Evolutionary conservation across 2,888 invertebrate genomes (phyloP).

Genomic region (Napeogenes sylphis): DNA sequence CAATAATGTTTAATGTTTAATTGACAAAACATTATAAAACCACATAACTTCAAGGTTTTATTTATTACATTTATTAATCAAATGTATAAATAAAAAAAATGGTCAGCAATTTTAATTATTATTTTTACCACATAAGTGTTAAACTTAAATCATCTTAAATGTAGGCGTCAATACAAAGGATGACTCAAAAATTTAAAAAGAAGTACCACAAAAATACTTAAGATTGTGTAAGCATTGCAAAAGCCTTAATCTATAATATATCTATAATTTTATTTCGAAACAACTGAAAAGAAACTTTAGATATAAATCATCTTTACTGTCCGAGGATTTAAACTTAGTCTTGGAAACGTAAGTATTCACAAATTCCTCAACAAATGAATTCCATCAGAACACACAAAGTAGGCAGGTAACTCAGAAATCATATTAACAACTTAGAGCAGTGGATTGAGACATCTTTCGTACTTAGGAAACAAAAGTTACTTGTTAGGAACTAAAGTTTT

Average conservation of each 20-base stretch:
- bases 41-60: too few species aligned
- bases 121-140: too few species aligned
- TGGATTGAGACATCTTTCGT: background rate
- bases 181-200: too few species aligned
- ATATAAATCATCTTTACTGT: background rate
- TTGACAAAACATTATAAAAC: too few species aligned
- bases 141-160: too few species aligned
- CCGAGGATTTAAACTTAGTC: conserved; percentile 3
- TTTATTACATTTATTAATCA: too few species aligned
- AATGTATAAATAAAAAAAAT: too few species aligned
- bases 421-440: background rate
- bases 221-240: too few species aligned
- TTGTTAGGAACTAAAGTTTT: conserved; percentile 1
- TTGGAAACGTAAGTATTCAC: background rate
- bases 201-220: too few species aligned
- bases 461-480: conserved; percentile 6
- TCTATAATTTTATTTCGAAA: background rate
- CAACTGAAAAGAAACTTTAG: background rate
- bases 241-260: background rate
- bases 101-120: too few species aligned
- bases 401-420: background rate
- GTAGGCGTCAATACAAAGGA: too few species aligned
- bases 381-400: background rate
- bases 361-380: background rate
- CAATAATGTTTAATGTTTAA: too few species aligned